A percentile compares a stretch with the other conserved stretches of the same genome.
phyloP scores from a whole-genome alignment of 2,888 invertebrate genomes.

The Netelia inedita region DNA sequence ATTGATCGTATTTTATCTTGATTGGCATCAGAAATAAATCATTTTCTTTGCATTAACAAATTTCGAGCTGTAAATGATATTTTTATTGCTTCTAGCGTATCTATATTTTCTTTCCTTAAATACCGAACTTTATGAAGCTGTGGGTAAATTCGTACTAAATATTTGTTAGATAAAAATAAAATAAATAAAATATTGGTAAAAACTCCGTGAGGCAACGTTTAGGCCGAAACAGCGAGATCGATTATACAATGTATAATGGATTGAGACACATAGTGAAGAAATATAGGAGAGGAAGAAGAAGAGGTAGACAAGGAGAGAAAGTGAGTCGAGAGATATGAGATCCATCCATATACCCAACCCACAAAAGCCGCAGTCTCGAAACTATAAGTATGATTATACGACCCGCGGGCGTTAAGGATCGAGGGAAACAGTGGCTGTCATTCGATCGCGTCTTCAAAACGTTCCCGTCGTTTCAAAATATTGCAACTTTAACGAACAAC shows the following conservation, averaged over 20 bases:
- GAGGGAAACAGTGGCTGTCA: slow-evolving; percentile 64
- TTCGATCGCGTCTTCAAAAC: slow-evolving; percentile 33
- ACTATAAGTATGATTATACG: slow-evolving; percentile 64
- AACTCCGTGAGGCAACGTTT: neutral
- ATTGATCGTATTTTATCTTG: too few relatives aligned
- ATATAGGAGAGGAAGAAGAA: slow-evolving; percentile 39
- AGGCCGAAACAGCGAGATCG: neutral
- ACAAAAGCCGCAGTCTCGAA: slow-evolving; percentile 31
- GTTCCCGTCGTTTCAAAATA: neutral
- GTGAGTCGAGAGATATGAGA: neutral
- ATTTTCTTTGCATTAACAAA: neutral
- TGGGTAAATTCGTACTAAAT: neutral
- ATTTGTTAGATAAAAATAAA: neutral
- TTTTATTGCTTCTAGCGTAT: neutral
- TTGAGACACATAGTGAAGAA: slow-evolving; percentile 25
- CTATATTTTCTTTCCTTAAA: neutral
- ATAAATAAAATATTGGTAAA: slow-evolving; percentile 14
- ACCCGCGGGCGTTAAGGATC: slow-evolving; percentile 52
- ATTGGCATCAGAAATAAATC: too few relatives aligned
- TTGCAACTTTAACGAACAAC: slow-evolving; percentile 13
- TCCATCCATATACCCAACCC: slow-evolving; percentile 28
- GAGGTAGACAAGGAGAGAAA: slow-evolving; percentile 46
- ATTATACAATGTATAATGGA: slow-evolving; percentile 23
- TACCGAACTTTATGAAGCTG: neutral
- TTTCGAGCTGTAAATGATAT: neutral